These are phyloP conservation scores for Dicyrtoma fusca DNA, from an alignment of 2,888 invertebrate genomes.

Conservation along the genomic window DNA sequence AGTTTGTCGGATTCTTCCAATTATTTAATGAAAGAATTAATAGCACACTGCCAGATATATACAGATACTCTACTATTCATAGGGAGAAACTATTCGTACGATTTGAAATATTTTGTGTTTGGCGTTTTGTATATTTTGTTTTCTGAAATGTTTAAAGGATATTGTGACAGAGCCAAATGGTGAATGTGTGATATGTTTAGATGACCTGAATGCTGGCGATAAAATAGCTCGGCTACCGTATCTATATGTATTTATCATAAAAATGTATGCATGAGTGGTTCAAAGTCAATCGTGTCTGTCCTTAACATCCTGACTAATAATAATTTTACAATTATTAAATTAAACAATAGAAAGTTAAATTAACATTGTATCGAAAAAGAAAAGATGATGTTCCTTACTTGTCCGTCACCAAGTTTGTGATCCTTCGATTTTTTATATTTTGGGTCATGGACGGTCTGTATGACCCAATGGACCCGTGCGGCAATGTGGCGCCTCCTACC, in stretches of 20 bases:
- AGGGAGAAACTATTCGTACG: too few relatives aligned
- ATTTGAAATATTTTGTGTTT: not conserved
- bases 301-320: constrained; percentile 95
- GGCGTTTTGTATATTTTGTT: not conserved
- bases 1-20: too few relatives aligned
- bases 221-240: constrained; percentile 98
- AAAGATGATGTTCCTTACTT: too few relatives aligned
- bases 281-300: constrained; percentile 97
- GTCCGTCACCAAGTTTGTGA: too few relatives aligned
- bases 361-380: constrained; percentile 7
- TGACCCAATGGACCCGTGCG: too few relatives aligned
- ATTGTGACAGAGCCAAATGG: constrained; percentile 94
- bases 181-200: constrained; percentile 98
- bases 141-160: constrained; percentile 75
- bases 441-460: too few relatives aligned
- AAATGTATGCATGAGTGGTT: constrained; percentile 99
- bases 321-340: constrained; percentile 23
- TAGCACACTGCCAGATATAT: too few relatives aligned
- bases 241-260: constrained; percentile 99
- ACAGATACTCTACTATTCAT: too few relatives aligned
- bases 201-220: constrained; percentile 93
- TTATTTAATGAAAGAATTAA: too few relatives aligned
- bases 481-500: too few relatives aligned
- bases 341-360: constrained; percentile 18
- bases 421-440: too few relatives aligned